Percentiles rank a stretch among this genome's conserved stretches.
phyloP scores from a whole-genome alignment of 2,797 vertebrate genomes.

The Danio kyathit region DNA sequence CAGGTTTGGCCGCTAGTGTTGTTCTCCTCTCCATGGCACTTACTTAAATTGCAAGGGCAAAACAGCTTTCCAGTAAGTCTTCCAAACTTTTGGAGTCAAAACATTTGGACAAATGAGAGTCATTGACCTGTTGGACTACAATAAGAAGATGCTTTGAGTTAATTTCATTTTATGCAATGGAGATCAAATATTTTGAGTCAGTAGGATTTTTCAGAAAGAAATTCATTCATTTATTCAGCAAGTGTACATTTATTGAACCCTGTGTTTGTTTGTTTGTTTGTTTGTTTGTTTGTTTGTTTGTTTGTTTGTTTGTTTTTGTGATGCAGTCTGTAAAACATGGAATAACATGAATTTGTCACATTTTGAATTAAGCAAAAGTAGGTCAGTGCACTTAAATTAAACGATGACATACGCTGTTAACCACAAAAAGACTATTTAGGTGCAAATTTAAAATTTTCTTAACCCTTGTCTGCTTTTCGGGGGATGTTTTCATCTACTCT shows the following conservation, averaged over 20 bases:
- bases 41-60: slow-evolving; percentile 16
- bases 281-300: too few species aligned
- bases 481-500: too few species aligned
- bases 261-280: too few species aligned
- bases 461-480: too few species aligned
- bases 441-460: too few species aligned
- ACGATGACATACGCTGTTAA: too few species aligned
- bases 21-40: slow-evolving; percentile 9
- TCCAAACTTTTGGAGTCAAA: neutral
- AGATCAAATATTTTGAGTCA: neutral
- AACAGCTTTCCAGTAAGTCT: slow-evolving; percentile 5
- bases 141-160: neutral
- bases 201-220: neutral
- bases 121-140: neutral
- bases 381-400: too few species aligned
- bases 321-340: too few species aligned
- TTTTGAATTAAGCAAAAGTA: too few species aligned
- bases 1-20: slow-evolving; percentile 25
- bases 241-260: neutral
- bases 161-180: neutral
- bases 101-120: neutral
- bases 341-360: too few species aligned
- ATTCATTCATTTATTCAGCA: neutral
- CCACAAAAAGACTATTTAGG: too few species aligned
- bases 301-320: too few species aligned